These are phyloP conservation scores for Caenorhabditis zanzibari DNA, from an alignment of 2,888 invertebrate species.

Conservation along the genomic window DNA sequence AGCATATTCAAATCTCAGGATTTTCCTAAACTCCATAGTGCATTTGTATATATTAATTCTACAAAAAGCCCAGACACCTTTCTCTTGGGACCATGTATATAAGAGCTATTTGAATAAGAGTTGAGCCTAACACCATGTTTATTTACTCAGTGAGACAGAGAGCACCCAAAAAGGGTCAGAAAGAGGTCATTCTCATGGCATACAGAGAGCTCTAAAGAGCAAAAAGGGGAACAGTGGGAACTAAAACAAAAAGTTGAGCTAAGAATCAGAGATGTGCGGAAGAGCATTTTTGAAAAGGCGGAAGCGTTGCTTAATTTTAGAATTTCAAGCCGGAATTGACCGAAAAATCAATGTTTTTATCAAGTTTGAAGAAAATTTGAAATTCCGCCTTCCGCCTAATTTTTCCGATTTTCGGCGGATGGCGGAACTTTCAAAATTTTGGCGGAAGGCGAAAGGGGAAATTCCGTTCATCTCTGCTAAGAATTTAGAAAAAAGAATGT, in stretches of 20 bases:
- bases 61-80: constrained; percentile 15
- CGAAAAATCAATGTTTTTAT: no score
- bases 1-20: not conserved
- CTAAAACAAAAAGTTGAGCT: constrained; percentile 14
- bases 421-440: no score
- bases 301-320: no score
- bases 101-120: constrained; percentile 45
- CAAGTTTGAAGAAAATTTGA: no score
- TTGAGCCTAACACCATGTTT: constrained; percentile 47
- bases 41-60: not conserved
- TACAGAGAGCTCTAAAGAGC: constrained; percentile 16
- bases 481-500: not conserved
- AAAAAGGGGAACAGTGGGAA: constrained; percentile 32
- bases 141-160: constrained; percentile 44
- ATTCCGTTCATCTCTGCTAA: no score
- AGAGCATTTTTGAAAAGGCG: no score
- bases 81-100: not conserved
- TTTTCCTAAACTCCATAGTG: not conserved
- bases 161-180: constrained; percentile 28
- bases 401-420: no score
- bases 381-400: no score
- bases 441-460: no score
- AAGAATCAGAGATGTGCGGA: no score
- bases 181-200: constrained; percentile 49
- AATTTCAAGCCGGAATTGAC: no score